Evolutionary conservation across 2,888 invertebrate species (phyloP).

Genomic region (Embidobia sp.): DNA sequence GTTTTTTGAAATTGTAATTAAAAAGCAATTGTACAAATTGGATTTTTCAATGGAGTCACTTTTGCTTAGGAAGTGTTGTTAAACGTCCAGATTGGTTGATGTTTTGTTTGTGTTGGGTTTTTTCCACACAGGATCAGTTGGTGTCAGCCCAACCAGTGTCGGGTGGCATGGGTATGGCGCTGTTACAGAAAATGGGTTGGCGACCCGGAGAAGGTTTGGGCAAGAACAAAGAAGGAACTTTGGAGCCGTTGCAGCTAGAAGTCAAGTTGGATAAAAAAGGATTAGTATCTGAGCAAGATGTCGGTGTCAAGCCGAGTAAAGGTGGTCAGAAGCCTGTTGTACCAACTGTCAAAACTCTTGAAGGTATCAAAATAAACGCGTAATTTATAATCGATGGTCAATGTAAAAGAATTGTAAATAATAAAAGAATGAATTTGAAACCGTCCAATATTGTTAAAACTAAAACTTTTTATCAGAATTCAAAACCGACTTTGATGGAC

Average conservation of each 20-base stretch:
- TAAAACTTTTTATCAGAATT: no score
- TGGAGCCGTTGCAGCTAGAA: conserved; percentile 94
- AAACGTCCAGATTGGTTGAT: no score
- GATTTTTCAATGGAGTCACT: no score
- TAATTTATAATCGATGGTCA: no score
- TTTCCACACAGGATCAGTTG: conserved; percentile 90
- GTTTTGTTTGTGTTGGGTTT: no score
- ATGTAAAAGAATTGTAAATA: no score
- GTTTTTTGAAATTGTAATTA: no score
- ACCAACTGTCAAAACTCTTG: conserved; percentile 78
- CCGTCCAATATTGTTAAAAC: no score
- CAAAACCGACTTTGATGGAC: no score
- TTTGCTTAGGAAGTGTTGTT: no score
- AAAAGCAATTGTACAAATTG: no score
- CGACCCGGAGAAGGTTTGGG: conserved; percentile 97
- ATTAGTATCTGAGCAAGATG: conserved; percentile 89
- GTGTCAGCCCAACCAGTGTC: conserved; percentile 94
- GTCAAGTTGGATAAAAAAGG: conserved; percentile 98
- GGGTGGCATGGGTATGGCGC: conserved; percentile 97
- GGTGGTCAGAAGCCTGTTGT: conserved; percentile 71
- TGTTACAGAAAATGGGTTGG: conserved; percentile 99
- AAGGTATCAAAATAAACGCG: conserved; percentile 76
- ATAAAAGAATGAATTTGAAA: no score
- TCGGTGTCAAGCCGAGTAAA: conserved; percentile 76
- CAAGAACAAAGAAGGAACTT: conserved; percentile 94